Conservation (phyloP, 2,888 invertebrate genomes). For the Sphecodes monilicornis region DNA sequence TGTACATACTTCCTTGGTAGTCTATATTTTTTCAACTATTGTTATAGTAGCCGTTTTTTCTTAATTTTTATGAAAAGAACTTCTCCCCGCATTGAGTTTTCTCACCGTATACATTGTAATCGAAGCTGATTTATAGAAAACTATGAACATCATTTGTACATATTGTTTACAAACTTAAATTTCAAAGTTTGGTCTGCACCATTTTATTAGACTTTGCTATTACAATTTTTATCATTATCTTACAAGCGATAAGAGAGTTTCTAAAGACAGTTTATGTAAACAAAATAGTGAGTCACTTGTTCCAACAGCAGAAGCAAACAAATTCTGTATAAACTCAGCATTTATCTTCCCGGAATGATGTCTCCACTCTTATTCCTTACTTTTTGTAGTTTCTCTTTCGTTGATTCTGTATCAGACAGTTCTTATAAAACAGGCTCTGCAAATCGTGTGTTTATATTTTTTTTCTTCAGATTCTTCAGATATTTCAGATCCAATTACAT, state of each 20-base stretch:
- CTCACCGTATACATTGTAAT: not conserved
- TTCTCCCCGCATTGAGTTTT: slow-evolving; percentile 3
- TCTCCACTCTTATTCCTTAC: not conserved
- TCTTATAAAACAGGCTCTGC: not conserved
- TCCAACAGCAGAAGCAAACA: not conserved
- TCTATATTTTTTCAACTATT: not conserved
- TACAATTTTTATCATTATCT: not conserved
- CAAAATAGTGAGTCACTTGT: not conserved
- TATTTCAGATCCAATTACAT: not conserved
- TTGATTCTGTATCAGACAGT: not conserved
- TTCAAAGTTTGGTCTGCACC: not conserved
- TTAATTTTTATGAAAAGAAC: not conserved
- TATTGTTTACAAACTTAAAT: not conserved
- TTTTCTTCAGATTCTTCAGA: not conserved
- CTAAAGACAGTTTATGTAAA: not conserved
- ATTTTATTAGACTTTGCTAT: not conserved
- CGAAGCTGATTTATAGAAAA: not conserved
- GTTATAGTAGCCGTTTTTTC: not conserved
- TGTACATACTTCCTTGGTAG: slow-evolving; percentile 22
- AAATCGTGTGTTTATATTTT: not conserved
- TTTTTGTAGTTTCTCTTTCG: not conserved
- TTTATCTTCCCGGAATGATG: not conserved
- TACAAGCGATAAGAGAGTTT: not conserved
- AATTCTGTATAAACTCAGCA: not conserved
- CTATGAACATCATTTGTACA: not conserved